Base-by-base conservation (phyloP, 2,888 invertebrate species). In the Platypus cylindrus region DNA sequence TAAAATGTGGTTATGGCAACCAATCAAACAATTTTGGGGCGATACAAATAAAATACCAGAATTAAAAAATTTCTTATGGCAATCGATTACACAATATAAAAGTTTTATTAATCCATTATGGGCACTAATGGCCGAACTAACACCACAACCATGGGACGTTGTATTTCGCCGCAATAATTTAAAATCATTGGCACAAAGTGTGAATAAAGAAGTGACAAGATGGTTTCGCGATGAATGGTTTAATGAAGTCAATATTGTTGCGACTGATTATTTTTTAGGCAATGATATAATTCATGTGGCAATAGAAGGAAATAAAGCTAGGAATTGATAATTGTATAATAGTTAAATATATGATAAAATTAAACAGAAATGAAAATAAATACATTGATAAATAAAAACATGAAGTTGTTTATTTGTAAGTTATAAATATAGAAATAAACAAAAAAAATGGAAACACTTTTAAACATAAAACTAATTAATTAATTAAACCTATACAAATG, bases 71-170 rank as follows among this genome's bases (percentile, higher is more conserved):
- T 71, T 70, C 51, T 56, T 79, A 32, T 52, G 58, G 9, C 50
- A 49, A 7, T 45, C 58, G 2, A 56, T 61, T 16, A 52, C 52
- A 28, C 65, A 64, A 14, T 62, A 60, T 35, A 62, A 60, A 35
- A 62, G 65, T 2, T 65, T 66, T 17, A 52, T 50, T 5, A 61
- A 62, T 7, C 70, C 70, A 0, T 53, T 73, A 46, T 67, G 67
- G 59, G 74, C 80, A 1, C 72, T 78, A 5, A 82, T 81, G 81
- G 78, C 79, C 0, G 77, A 82, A 58, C 64, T 79, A 29, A 82
- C 81, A 0, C 77, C 80, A 1, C 71, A 68, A 24, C 65, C 74
- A 0, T 58, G 71, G 18, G 75, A 77, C 47, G 68, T 80, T 13
- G 55, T 78, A 7, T 63, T 73, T 41, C 61, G 69, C 2, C 62